These are phyloP conservation scores for Brachylomia viminalis DNA, from an alignment of 2,888 invertebrate species.

Conservation along the genomic window DNA sequence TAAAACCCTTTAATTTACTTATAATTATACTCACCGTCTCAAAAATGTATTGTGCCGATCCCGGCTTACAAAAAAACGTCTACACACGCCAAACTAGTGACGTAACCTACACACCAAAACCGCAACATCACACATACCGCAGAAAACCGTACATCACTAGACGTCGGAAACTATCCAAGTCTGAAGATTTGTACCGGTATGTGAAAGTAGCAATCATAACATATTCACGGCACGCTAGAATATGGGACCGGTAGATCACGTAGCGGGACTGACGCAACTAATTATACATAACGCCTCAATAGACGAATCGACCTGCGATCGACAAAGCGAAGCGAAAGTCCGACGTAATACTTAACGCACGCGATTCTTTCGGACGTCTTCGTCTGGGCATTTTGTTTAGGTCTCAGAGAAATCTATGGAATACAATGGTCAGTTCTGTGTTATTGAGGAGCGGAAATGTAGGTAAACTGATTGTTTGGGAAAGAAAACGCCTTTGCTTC, in stretches of 20 bases:
- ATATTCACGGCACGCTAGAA: slow-evolving; percentile 85
- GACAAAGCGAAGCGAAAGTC: slow-evolving; percentile 81
- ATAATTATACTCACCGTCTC: slow-evolving; percentile 26
- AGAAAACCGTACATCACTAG: slow-evolving; percentile 42
- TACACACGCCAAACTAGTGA: slow-evolving; percentile 19
- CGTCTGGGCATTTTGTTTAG: slow-evolving; percentile 33
- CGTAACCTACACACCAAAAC: slow-evolving; percentile 21
- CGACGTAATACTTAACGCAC: slow-evolving; percentile 76
- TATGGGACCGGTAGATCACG: slow-evolving; percentile 81
- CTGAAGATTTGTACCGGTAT: slow-evolving; percentile 79
- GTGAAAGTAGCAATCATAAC: slow-evolving; percentile 86
- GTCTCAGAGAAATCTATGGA: slow-evolving; percentile 43
- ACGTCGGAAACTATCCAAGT: slow-evolving; percentile 56
- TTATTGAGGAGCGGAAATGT: not conserved
- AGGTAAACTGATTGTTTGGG: not conserved
- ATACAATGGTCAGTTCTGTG: slow-evolving; percentile 22
- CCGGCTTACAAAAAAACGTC: slow-evolving; percentile 27
- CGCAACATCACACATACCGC: slow-evolving; percentile 19
- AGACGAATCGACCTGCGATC: slow-evolving; percentile 74
- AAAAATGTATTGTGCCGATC: slow-evolving; percentile 1
- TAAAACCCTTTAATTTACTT: slow-evolving; percentile 18
- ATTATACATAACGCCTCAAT: slow-evolving; percentile 85
- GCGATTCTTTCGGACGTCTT: slow-evolving; percentile 50
- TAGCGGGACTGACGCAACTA: slow-evolving; percentile 88
- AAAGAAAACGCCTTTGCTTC: not conserved